Evolutionary conservation across 2,888 invertebrate genomes (phyloP).

Genomic region (Glyphotaelius pellucidus): DNA sequence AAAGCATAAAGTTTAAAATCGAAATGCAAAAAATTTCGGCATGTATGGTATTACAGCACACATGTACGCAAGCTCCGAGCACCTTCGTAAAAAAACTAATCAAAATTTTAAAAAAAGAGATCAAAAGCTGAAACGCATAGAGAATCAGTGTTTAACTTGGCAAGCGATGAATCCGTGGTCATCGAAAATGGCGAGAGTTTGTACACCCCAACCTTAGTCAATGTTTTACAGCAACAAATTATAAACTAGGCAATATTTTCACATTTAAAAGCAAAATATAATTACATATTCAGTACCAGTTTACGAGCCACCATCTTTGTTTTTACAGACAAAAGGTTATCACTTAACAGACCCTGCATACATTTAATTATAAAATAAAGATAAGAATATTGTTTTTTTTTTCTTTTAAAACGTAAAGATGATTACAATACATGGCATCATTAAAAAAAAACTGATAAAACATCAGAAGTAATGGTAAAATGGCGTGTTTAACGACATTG

Average conservation of each 20-base stretch:
- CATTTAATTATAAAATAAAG: constrained; percentile 31
- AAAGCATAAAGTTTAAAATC: no score
- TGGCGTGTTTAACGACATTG: not conserved
- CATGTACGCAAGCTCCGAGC: no score
- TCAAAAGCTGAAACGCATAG: no score
- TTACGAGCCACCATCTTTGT: not conserved
- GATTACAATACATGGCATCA: constrained; percentile 37
- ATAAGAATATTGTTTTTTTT: constrained; percentile 23
- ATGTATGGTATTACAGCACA: no score
- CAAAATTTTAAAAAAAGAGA: no score
- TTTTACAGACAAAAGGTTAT: constrained; percentile 29
- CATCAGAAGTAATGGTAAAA: constrained; percentile 5
- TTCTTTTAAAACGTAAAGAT: constrained; percentile 11
- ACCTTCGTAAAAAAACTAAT: no score
- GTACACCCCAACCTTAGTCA: no score
- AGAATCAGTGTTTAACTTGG: no score
- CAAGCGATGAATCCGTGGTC: no score
- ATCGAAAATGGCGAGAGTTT: no score
- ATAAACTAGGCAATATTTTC: not conserved
- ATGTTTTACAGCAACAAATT: not conserved
- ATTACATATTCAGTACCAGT: not conserved
- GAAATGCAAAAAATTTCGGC: no score
- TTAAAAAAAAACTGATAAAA: constrained; percentile 40
- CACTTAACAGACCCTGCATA: constrained; percentile 22
- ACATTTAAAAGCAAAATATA: constrained; percentile 12